Base-by-base conservation (phyloP, 2,888 invertebrate species). In the Rotaria magnacalcarata region DNA sequence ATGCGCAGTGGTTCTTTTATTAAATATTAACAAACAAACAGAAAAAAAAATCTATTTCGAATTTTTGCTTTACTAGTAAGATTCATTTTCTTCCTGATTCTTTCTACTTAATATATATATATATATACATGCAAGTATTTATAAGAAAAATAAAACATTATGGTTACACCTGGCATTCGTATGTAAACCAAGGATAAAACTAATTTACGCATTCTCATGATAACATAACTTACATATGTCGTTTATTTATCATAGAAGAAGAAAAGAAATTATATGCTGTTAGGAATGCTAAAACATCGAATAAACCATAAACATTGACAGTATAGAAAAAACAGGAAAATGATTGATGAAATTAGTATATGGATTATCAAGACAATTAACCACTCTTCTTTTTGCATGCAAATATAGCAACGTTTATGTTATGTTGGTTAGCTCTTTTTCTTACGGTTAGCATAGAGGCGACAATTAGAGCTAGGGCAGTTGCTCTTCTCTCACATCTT, bases 241-340 rank as follows among this genome's bases (percentile, higher is more conserved):
- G 34, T 67, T 67, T 67, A 27, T 67, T 67, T 67, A 67, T 34
- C 24, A 67, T 67, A 67, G 16, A 67, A 67, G 34, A 60, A 60
- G 10, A 67, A 52, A 11, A 16, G 14, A 52, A 52, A 52, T 67
- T 34, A 67, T 67, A 6, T 67, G 34, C 16, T 34, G 2, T 27
- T 67, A 10, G 19, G 34, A 19, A 67, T 67, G 34, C 67, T 16
- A 67, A 34, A 34, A 34, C 34, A 67, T 67, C 34, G 34, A 41
- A 16, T 67, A 27, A 2, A 54, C 21, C 3, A 21, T 54, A 54
- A 54, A 4, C 54, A 21, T 54, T 54, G 21, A 54, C 21, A 54
- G 2, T 54, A 54, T 3, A 54, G 19, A 54, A 7, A 16, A 67
- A 27, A 67, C 5, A 67, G 34, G 19, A 27, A 41, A 34, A 34